Evolutionary conservation across 1,140 invertebrate genomes (phyloP).

Genomic region (Drosophila aff.): DNA sequence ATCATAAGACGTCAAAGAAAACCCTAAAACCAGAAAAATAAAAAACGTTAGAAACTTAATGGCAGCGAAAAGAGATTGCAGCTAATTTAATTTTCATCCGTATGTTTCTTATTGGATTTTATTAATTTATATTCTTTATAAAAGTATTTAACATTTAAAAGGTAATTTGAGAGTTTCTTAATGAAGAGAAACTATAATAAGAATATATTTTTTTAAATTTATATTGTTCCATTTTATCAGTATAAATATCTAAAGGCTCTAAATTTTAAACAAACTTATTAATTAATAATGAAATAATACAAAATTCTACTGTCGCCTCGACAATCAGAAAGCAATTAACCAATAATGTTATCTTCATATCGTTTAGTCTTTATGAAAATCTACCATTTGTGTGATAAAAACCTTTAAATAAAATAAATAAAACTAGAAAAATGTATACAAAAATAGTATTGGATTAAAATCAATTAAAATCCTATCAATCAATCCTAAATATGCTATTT

Average conservation of each 20-base stretch:
- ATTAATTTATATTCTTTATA: too few relatives aligned
- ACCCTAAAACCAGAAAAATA: constrained; percentile 24
- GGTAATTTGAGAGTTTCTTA: too few relatives aligned
- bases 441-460: too few relatives aligned
- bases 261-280: too few relatives aligned
- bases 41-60: background rate
- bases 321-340: background rate
- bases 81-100: background rate
- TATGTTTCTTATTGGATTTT: background rate
- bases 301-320: background rate
- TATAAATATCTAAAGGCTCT: too few relatives aligned
- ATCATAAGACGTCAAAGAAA: constrained; percentile 25
- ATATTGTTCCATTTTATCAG: background rate
- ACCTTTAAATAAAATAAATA: background rate
- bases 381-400: background rate
- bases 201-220: too few relatives aligned
- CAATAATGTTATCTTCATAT: background rate
- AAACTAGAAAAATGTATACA: too few relatives aligned
- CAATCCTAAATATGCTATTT: too few relatives aligned
- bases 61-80: constrained; percentile 4
- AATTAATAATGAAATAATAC: too few relatives aligned
- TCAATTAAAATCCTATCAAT: too few relatives aligned
- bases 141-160: background rate
- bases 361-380: background rate
- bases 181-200: too few relatives aligned